phyloP scores from a whole-genome alignment of 2,888 invertebrate species.

The Alsophila aescularia region DNA sequence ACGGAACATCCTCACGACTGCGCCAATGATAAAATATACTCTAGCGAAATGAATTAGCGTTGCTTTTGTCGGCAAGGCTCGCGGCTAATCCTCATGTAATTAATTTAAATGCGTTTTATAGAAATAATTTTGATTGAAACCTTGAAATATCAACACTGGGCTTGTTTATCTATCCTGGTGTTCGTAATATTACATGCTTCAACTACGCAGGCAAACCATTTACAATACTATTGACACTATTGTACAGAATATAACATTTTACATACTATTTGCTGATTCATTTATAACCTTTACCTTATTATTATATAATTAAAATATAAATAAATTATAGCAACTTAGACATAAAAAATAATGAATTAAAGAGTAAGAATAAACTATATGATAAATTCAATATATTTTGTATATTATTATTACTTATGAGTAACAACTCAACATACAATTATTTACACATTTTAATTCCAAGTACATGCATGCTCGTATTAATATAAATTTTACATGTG shows the following conservation, averaged over 20 bases:
- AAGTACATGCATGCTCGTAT: constrained; percentile 39
- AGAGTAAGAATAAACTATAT: constrained; percentile 3
- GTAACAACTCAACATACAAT: constrained; percentile 1
- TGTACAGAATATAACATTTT: constrained; percentile 12
- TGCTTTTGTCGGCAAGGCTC: no score
- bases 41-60: no score
- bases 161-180: constrained; percentile 6
- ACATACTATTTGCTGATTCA: not conserved
- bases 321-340: constrained; percentile 13
- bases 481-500: constrained; percentile 28
- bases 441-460: constrained; percentile 22
- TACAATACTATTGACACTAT: constrained; percentile 28
- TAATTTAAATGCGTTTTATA: no score
- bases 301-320: not conserved
- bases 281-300: constrained; percentile 5
- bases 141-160: constrained; percentile 13
- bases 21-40: no score
- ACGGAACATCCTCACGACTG: no score
- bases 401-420: not conserved
- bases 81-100: no score
- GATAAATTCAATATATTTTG: constrained; percentile 21
- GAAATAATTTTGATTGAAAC: not conserved
- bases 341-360: constrained; percentile 22
- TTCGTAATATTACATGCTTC: constrained; percentile 46
- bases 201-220: constrained; percentile 45